Evolutionary conservation across 1,140 invertebrate genomes (phyloP), one percentile per base, ranked within the genome.

Genomic region (Potamilus streckersoni): DNA sequence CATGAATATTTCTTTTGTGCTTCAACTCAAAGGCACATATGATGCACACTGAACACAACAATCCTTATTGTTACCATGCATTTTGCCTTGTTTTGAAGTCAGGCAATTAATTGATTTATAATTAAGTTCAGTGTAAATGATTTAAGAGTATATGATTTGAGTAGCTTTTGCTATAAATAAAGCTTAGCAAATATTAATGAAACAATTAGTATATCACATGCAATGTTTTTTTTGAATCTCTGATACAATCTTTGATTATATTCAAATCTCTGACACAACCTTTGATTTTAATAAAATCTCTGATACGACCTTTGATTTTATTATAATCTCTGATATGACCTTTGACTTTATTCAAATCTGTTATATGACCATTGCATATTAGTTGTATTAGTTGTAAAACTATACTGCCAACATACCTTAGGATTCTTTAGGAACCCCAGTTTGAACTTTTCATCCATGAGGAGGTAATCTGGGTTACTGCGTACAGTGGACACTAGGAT

Each of bases 401-500:
- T 62, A 38, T 57, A 17, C n/a, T 20, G 49, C 20, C 6, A n/a
- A 38, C 69, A 20, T 77, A 88, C 87, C 83, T 88, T 88, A 49
- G 81, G 82, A 70, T 88, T 88, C 62, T 74, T 80, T 19, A 89
- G 76, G 68, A 89, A 89, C 59, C 88, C 88, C 0, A 89, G 79
- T 61, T 81, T 81, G 67, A 80, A 86, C n/a, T 80, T 80, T 60
- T 78, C 74, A 75, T 89, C 85, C 14, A 81, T 57, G 6, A 69
- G 73, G 23, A 87, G 73, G 79, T 80, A 87, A 17, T 83, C 78
- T 20, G 83, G 82, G 62, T 82, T 82, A 79, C 85, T 85, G 63
- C 96, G 92, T 0, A 98, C 97, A 0, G 95, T 94, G 4, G 95
- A 95, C 58, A 98, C 91, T 1, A 98, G 92, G 62, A 98, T 95